Base-by-base conservation (phyloP, 2,113 vertebrate genomes). In the Oryzias curvinotus region DNA sequence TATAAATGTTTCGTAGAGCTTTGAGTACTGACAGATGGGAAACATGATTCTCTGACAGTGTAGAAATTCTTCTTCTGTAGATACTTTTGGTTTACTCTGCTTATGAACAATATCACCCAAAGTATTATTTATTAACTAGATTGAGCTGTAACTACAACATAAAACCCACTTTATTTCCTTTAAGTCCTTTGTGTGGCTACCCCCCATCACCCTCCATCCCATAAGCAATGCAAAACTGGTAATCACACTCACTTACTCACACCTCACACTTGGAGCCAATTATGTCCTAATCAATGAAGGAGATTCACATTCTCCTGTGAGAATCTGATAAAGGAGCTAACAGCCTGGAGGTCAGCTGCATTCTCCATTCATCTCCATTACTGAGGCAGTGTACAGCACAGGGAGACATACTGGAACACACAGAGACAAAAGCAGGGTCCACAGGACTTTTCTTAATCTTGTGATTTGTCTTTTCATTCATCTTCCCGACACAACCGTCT, bases 291-390 rank as follows among this genome's bases (percentile, higher is more conserved):
- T 95, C 93, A 92, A 95, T 94, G 93, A 71, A 74, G 86, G 80
- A 92, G 90, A 92, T 92, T 90, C 89, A 83, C 88, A 93, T 93
- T 93, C 91, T 90, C 92, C 87, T 90, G 88, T 89, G 89, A 89
- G 93, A 94, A 93, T 93, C 90, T 93, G 94, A 94, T 93, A 93
- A 93, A 88, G 78, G 90, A 90, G 92, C 92, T 80, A 86, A 86
- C 75, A 36, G 36, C 81, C 12, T 30, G 67, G 72, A 88, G 87
- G 92, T 93, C 93, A 93, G 82, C 78, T 90, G 86, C 75, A 77
- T 65, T 59, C 81, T 68, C 73, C 73, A 89, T 90, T 73, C 86
- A 76, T 88, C 92, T 93, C 89, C 88, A 91, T 93, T 92, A 88
- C 59, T 62, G 79, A 70, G 71, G 52, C 12, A 23, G 21, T 85